Conservation (phyloP, 2,888 invertebrate species). For the Disparrhopalites patrizii region DNA sequence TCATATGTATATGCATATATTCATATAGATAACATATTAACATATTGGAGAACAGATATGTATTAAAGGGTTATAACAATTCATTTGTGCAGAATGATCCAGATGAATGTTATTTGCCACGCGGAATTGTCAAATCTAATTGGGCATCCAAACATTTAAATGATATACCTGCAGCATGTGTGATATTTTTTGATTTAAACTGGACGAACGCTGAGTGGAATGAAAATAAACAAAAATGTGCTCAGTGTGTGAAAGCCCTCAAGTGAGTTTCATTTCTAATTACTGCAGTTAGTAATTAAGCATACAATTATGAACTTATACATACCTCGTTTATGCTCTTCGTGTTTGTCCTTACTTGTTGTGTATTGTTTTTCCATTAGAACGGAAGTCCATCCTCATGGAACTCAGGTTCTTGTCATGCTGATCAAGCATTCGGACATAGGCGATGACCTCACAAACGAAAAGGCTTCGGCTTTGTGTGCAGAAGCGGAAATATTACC, state of each 20-base stretch:
- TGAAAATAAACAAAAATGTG: constrained; percentile 91
- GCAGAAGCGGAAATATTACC: constrained; percentile 86
- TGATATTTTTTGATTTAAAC: constrained; percentile 93
- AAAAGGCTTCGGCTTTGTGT: constrained; percentile 85
- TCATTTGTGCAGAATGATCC: constrained; percentile 29
- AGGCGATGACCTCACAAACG: constrained; percentile 77
- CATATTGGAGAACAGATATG: too few relatives aligned
- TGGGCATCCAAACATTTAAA: constrained; percentile 93
- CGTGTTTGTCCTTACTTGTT: background rate
- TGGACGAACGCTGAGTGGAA: constrained; percentile 95
- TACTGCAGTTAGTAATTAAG: background rate
- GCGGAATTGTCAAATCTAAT: constrained; percentile 86
- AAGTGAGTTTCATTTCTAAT: constrained; percentile 50
- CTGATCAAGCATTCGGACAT: constrained; percentile 71
- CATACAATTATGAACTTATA: background rate
- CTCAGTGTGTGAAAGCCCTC: constrained; percentile 72
- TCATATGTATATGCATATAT: too few relatives aligned
- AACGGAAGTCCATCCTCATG: constrained; percentile 36
- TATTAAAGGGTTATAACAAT: background rate
- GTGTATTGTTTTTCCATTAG: constrained; percentile 12
- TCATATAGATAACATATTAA: too few relatives aligned
- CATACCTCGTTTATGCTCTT: background rate
- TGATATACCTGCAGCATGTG: constrained; percentile 85
- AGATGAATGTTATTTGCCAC: constrained; percentile 85
- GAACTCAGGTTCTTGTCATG: constrained; percentile 68